A percentile compares a stretch with the other conserved stretches of the same genome.
These are phyloP conservation scores for Apis dorsata DNA, from an alignment of 1,140 invertebrate species.

Conservation along the genomic window DNA sequence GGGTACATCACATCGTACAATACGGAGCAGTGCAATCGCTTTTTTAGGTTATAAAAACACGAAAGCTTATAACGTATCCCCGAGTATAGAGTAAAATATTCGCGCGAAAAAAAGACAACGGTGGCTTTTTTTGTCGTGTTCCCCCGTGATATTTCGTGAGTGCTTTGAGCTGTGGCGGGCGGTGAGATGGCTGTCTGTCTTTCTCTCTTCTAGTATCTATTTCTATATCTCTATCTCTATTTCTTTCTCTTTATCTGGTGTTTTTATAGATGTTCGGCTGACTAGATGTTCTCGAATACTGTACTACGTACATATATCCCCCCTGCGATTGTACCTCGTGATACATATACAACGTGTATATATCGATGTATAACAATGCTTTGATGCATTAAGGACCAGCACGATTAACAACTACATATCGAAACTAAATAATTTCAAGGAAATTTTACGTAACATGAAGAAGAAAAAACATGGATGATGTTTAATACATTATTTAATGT, in stretches of 20 bases:
- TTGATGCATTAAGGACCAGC: conserved; percentile 22
- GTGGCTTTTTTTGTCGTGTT: conserved; percentile 42
- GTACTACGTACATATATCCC: conserved; percentile 14
- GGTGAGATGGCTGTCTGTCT: conserved; percentile 74
- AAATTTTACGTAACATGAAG: neutral
- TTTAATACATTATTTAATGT: neutral
- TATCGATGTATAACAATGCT: conserved; percentile 37
- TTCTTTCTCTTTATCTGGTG: conserved; percentile 32
- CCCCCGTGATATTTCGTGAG: conserved; percentile 64
- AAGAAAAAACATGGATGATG: neutral
- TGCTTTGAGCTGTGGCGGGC: conserved; percentile 67
- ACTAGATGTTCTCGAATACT: conserved; percentile 64
- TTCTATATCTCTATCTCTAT: conserved; percentile 23
- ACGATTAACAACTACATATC: conserved; percentile 3
- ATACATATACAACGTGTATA: conserved; percentile 13
- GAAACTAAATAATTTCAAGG: neutral
- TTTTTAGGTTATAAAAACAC: conserved; percentile 71
- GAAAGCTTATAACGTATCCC: conserved; percentile 37
- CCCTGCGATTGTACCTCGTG: neutral
- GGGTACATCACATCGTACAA: conserved; percentile 56
- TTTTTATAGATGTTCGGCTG: conserved; percentile 69
- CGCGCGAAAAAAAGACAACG: conserved; percentile 30
- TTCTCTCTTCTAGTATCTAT: conserved; percentile 45
- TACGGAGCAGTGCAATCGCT: conserved; percentile 59
- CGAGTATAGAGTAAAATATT: conserved; percentile 52